Evolutionary conservation across 2,888 invertebrate genomes (phyloP), one percentile per base, ranked within the genome.

Genomic region (Fragum sueziense): DNA sequence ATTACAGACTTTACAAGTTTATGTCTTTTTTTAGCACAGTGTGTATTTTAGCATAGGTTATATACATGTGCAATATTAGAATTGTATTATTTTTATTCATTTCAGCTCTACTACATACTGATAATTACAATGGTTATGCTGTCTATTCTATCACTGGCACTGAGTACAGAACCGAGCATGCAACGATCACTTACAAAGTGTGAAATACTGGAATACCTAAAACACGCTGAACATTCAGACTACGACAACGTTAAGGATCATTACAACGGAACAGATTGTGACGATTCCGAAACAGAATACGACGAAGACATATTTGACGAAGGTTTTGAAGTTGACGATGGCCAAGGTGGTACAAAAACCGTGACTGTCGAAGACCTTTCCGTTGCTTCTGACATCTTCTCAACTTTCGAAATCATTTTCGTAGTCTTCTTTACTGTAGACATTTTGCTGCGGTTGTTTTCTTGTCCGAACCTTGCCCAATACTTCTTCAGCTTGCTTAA

Each of bases 341-440:
- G 27, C 11, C 3, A 11, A 20, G 54, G 54, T 17, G 54, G n/a
- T 11, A 54, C 11, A 11, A 54, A 7, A 7, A 61, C 61, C 9
- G 33, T 61, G 29, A 33, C 33, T 2, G n/a, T 61, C 2, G 31
- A 29, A n/a, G n/a, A 61, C 6, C 29, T 61, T 6, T 7, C 61
- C 1, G 61, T 61, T 31, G 31, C 61, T 33, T 25, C 33, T 3
- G n/a, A 33, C 20, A 33, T 27, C 3, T 61, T 61, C 33, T 29
- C 61, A 3, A n/a, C n/a, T 20, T 33, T 84, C 3, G 84, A 84
- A 31, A 37, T 47, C 17, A 25, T 76, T 0, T 33, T 68, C 3
- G 34, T 74, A 7, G 78, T 70, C 0, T 83, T 82, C 47, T 86
- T 86, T 59, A 80, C 82, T 0, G n/a, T 82, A 1, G 86, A 86